phyloP scores from a whole-genome alignment of 2,113 vertebrate genomes.

The Procapra przewalskii region DNA sequence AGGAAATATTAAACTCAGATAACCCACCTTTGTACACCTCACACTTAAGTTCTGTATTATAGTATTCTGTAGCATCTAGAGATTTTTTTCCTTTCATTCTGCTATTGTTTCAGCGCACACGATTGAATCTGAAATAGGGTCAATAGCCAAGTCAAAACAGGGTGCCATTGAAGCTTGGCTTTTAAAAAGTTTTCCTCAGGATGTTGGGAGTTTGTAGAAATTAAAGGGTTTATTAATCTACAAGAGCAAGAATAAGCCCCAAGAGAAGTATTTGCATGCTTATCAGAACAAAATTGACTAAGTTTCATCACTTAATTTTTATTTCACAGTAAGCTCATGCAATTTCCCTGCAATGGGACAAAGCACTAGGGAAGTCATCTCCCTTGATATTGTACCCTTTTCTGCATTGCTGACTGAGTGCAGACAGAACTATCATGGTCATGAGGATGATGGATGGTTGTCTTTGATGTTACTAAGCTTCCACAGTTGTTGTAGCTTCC shows the following conservation, averaged over 20 bases:
- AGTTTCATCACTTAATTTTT: not conserved
- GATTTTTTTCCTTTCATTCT: not conserved
- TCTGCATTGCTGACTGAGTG: not conserved
- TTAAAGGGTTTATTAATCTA: not conserved
- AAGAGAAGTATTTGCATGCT: not conserved
- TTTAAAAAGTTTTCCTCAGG: not conserved
- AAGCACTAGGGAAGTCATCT: not conserved
- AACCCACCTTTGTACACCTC: not conserved
- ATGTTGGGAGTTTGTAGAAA: not conserved
- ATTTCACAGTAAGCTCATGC: not conserved
- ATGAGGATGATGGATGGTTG: slow-evolving; percentile 7
- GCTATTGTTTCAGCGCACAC: not conserved
- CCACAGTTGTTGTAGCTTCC: slow-evolving; percentile 28
- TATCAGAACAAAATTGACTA: not conserved
- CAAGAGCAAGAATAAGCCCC: not conserved
- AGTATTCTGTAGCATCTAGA: not conserved
- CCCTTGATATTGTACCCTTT: not conserved
- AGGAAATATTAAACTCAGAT: not conserved
- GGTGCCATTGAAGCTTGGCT: not conserved
- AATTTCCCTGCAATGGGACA: not conserved
- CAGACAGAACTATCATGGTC: not conserved
- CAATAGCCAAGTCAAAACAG: not conserved
- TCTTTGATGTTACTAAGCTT: slow-evolving; percentile 39
- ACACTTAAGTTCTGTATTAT: not conserved
- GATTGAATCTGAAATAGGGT: not conserved